A percentile compares a stretch with the other conserved stretches of the same genome.
These are phyloP conservation scores for Scaptomyza tumidula DNA, from an alignment of 2,888 invertebrate genomes.

Conservation along the genomic window DNA sequence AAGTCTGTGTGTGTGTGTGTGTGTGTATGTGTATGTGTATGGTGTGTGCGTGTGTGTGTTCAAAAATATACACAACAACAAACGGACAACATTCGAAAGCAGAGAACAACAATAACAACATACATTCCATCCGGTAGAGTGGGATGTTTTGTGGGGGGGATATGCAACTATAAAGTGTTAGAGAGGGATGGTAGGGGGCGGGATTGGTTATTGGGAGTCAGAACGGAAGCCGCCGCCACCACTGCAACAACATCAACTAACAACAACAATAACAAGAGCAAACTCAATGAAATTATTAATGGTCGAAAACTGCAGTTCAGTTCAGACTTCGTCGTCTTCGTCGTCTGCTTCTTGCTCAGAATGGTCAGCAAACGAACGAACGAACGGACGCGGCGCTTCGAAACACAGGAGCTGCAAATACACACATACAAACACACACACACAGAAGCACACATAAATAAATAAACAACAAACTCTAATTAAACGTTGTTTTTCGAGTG, in stretches of 20 bases:
- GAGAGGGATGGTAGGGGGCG: not conserved
- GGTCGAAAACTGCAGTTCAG: slow-evolving; percentile 64
- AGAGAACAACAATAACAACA: slow-evolving; percentile 17
- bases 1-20: slow-evolving; percentile 16
- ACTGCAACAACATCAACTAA: slow-evolving; percentile 37
- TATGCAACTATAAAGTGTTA: not conserved
- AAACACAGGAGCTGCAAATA: slow-evolving; percentile 21
- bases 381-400: slow-evolving; percentile 28
- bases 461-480: slow-evolving; percentile 76
- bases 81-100: slow-evolving; percentile 25
- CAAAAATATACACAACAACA: slow-evolving; percentile 49
- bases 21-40: not conserved
- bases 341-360: slow-evolving; percentile 19
- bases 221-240: slow-evolving; percentile 65
- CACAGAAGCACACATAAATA: slow-evolving; percentile 35
- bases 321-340: not conserved
- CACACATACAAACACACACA: slow-evolving; percentile 18
- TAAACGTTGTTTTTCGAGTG: slow-evolving; percentile 67
- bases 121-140: slow-evolving; percentile 22
- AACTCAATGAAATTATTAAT: slow-evolving; percentile 75
- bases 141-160: not conserved
- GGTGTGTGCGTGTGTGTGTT: slow-evolving; percentile 8
- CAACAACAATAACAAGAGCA: slow-evolving; percentile 18
- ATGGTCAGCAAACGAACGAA: slow-evolving; percentile 33
- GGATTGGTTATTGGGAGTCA: slow-evolving; percentile 20